phyloP scores from a whole-genome alignment of 2,888 invertebrate genomes.

The Hanleya hanleyi region DNA sequence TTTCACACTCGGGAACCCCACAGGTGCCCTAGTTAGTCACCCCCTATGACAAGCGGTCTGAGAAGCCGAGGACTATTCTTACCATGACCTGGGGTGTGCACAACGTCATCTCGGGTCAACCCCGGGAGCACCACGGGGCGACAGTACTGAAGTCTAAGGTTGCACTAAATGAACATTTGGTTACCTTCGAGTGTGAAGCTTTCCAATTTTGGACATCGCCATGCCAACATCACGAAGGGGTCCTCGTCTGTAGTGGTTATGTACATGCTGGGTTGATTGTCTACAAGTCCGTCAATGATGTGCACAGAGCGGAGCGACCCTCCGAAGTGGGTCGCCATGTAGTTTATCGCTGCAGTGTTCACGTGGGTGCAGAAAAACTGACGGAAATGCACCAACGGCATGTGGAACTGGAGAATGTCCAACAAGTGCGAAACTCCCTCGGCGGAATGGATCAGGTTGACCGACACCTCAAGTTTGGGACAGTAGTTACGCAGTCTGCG shows the following conservation, averaged over 20 bases:
- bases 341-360: slow-evolving; percentile 77
- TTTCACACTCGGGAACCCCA: too few relatives aligned
- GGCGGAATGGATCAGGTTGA: slow-evolving; percentile 82
- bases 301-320: slow-evolving; percentile 77
- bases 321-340: slow-evolving; percentile 73
- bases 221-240: slow-evolving; percentile 80
- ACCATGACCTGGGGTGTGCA: too few relatives aligned
- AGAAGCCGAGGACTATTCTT: too few relatives aligned
- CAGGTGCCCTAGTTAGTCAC: too few relatives aligned
- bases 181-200: slow-evolving; percentile 79
- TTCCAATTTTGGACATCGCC: slow-evolving; percentile 79
- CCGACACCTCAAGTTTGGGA: slow-evolving; percentile 78
- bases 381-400: slow-evolving; percentile 84
- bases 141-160: too few relatives aligned
- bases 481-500: slow-evolving; percentile 76
- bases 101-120: too few relatives aligned
- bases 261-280: slow-evolving; percentile 42
- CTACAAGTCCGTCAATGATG: slow-evolving; percentile 78
- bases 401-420: slow-evolving; percentile 80
- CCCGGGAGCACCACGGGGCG: too few relatives aligned
- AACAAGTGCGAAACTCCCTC: slow-evolving; percentile 80
- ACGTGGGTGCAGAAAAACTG: slow-evolving; percentile 83
- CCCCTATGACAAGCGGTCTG: too few relatives aligned
- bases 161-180: too few relatives aligned
- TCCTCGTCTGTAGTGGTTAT: slow-evolving; percentile 70